phyloP scores from a whole-genome alignment of 2,888 invertebrate species.

The Galerucella nymphaeae region DNA sequence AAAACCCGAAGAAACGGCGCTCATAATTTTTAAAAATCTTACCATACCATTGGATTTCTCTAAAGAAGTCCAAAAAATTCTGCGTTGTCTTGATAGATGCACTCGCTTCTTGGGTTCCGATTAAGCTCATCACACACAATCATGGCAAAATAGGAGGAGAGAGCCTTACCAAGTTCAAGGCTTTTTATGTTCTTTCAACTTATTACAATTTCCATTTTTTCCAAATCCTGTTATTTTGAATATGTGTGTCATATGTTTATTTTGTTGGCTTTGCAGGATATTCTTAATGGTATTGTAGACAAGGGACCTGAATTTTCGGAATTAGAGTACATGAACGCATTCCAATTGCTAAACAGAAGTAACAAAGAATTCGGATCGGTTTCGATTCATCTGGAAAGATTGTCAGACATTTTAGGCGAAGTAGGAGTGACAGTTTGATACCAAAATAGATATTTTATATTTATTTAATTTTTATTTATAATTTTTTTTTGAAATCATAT shows the following conservation, averaged over 20 bases:
- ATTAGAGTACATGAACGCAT: constrained; percentile 87
- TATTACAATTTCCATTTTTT: not conserved
- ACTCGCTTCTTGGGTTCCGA: too few species aligned
- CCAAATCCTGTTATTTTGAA: not conserved
- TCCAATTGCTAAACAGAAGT: constrained; percentile 80
- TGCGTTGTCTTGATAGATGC: too few species aligned
- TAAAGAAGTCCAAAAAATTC: too few species aligned
- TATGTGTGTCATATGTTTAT: not conserved
- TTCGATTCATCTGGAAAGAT: constrained; percentile 78
- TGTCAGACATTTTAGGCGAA: constrained; percentile 87
- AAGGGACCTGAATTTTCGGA: constrained; percentile 90
- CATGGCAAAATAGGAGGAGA: too few species aligned
- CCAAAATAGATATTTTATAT: constrained; percentile 26
- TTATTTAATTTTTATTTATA: constrained; percentile 42
- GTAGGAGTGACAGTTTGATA: constrained; percentile 81
- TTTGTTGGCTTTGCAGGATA: constrained; percentile 71
- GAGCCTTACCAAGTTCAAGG: too few species aligned
- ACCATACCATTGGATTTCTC: too few species aligned
- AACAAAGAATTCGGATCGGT: constrained; percentile 69
- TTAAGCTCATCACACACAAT: too few species aligned
- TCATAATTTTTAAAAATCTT: too few species aligned
- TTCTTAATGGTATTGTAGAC: constrained; percentile 84
- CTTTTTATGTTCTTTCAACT: too few species aligned
- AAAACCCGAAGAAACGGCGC: too few species aligned
- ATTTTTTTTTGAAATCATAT: constrained; percentile 28